Conservation (phyloP, 2,113 vertebrate species). For the Colius striatus region DNA sequence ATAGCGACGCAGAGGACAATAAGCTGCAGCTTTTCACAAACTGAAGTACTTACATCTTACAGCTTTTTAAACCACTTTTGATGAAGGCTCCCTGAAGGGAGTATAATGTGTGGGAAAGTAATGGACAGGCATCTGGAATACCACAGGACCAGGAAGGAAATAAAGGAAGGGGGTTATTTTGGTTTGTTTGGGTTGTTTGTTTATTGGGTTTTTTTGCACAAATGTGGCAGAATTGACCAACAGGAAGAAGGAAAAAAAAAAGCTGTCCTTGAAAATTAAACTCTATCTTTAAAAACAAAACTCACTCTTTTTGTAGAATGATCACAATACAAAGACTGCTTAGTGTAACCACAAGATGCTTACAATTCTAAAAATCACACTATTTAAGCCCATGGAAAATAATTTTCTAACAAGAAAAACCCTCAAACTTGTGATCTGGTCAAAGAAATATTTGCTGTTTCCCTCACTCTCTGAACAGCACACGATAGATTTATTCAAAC, state of each 20-base stretch:
- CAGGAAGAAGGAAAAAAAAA: neutral
- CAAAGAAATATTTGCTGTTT: neutral
- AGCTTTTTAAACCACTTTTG: neutral
- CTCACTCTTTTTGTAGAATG: neutral
- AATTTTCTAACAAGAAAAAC: neutral
- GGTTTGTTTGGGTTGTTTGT: no score
- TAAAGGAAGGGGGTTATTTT: neutral
- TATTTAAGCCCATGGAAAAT: neutral
- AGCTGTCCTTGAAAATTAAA: neutral
- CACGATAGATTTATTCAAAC: neutral
- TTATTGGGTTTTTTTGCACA: neutral
- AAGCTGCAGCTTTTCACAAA: neutral
- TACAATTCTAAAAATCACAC: neutral
- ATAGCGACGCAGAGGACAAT: neutral
- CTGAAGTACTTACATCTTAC: neutral
- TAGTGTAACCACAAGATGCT: neutral
- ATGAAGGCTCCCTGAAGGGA: neutral
- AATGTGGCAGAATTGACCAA: neutral
- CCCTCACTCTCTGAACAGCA: neutral
- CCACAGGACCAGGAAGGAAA: neutral
- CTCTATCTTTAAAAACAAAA: neutral
- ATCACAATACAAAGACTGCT: accelerated
- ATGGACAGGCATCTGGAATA: neutral
- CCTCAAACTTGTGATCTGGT: neutral
- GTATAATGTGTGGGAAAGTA: neutral